Evolutionary conservation across 1,140 invertebrate species (phyloP).

Genomic region (Trachelipus rathkii): DNA sequence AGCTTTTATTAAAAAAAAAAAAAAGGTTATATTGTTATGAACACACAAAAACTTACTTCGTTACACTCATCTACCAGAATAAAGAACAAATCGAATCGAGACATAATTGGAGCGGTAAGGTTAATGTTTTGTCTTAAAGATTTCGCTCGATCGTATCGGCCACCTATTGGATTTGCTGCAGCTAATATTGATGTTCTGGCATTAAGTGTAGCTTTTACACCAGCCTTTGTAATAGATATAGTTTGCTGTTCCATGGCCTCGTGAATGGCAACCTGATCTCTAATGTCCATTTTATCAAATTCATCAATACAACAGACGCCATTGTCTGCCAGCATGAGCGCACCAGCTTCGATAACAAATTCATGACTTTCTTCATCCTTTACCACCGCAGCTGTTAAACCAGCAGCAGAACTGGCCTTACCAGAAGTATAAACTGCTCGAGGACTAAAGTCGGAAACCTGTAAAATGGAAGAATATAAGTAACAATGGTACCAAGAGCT

Average conservation of each 20-base stretch:
- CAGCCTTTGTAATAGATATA: slow-evolving; percentile 97
- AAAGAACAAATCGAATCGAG: slow-evolving; percentile 97
- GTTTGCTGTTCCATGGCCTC: slow-evolving; percentile 99
- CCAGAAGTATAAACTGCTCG: slow-evolving; percentile 97
- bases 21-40: too few species aligned
- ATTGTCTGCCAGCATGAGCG: slow-evolving; percentile 97
- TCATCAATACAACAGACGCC: slow-evolving; percentile 99
- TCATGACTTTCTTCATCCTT: slow-evolving; percentile 95
- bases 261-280: slow-evolving; percentile 98
- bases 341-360: slow-evolving; percentile 99
- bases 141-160: slow-evolving; percentile 90
- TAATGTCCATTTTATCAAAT: slow-evolving; percentile 98
- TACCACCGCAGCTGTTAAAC: slow-evolving; percentile 95
- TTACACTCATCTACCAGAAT: slow-evolving; percentile 94
- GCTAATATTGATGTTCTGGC: slow-evolving; percentile 96
- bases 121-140: slow-evolving; percentile 92
- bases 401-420: slow-evolving; percentile 95
- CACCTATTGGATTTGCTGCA: slow-evolving; percentile 94
- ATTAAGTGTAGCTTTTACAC: slow-evolving; percentile 94
- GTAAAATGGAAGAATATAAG: slow-evolving; percentile 3
- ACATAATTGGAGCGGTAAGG: slow-evolving; percentile 96
- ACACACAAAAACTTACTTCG: slow-evolving; percentile 63
- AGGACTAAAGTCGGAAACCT: slow-evolving; percentile 90
- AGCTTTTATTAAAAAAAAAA: too few species aligned
- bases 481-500: not conserved